A percentile compares a stretch with the other conserved stretches of the same genome.
These are phyloP conservation scores for Enteromius viviparus DNA, from an alignment of 2,797 vertebrate genomes.

Conservation along the genomic window DNA sequence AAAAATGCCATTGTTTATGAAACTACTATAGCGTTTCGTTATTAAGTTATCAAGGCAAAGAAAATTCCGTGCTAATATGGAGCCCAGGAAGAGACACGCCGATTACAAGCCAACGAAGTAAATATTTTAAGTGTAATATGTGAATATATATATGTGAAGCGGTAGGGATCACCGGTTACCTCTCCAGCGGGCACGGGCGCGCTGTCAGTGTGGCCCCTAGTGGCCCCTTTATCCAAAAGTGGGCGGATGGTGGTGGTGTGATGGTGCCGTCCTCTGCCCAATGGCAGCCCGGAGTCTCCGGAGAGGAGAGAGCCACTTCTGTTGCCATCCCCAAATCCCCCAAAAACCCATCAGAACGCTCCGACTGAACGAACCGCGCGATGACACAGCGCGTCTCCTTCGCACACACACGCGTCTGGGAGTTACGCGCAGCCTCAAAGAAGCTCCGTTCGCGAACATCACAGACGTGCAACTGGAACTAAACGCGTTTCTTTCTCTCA, in stretches of 20 bases:
- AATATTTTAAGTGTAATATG: neutral
- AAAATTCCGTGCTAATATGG: neutral
- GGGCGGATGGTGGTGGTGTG: constrained; percentile 85
- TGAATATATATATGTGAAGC: neutral
- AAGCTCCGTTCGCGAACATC: constrained; percentile 32
- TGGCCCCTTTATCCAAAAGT: constrained; percentile 83
- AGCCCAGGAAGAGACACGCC: neutral
- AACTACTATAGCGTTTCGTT: neutral
- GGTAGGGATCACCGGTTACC: constrained; percentile 62
- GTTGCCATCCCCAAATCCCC: constrained; percentile 84
- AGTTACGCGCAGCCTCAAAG: constrained; percentile 75
- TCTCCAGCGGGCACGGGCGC: constrained; percentile 60
- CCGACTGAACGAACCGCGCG: constrained; percentile 79
- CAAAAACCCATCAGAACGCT: constrained; percentile 85
- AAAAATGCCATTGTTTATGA: neutral
- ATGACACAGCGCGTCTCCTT: constrained; percentile 77
- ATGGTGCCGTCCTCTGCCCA: constrained; percentile 80
- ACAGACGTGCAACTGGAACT: constrained; percentile 65
- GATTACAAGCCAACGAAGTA: neutral
- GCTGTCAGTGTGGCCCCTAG: constrained; percentile 81
- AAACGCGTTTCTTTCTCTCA: constrained; percentile 59
- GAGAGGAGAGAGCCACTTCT: constrained; percentile 78
- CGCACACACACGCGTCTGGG: constrained; percentile 78
- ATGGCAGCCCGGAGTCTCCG: constrained; percentile 88
- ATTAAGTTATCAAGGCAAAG: neutral